A percentile compares a stretch with the other conserved stretches of the same genome.
These are phyloP conservation scores for Beroe forskalii DNA, from an alignment of 37 sponge, comb jelly and placozoan species.

Conservation along the genomic window DNA sequence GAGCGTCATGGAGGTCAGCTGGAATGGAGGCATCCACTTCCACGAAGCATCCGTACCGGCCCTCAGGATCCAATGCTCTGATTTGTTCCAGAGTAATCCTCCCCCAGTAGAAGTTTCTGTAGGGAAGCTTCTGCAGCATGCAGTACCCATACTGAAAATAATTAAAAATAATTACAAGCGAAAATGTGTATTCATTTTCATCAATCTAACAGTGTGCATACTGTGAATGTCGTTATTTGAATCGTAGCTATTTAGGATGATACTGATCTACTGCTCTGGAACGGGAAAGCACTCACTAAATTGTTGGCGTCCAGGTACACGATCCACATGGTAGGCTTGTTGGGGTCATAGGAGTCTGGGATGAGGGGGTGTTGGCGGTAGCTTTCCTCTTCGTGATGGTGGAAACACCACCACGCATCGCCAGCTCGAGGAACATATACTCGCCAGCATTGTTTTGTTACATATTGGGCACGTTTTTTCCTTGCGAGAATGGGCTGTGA, in stretches of 20 bases:
- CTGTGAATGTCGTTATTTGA: too few species aligned
- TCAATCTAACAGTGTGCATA: too few species aligned
- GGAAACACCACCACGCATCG: not conserved
- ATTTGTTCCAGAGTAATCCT: not conserved
- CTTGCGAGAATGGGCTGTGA: too few species aligned
- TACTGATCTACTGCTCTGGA: too few species aligned
- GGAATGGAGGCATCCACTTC: not conserved
- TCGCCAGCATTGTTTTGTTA: too few species aligned
- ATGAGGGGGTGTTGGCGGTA: not conserved
- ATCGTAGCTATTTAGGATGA: too few species aligned
- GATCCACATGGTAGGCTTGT: not conserved
- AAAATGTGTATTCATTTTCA: too few species aligned
- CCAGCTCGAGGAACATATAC: constrained; percentile 18
- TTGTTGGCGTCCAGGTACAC: constrained; percentile 2
- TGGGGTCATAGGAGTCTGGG: not conserved
- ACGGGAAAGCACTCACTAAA: too few species aligned
- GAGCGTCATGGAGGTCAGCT: not conserved
- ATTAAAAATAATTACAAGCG: too few species aligned
- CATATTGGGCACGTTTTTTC: too few species aligned
- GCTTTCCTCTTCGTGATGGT: not conserved
- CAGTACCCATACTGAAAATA: constrained; percentile 36
- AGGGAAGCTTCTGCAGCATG: not conserved
- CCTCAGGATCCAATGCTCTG: not conserved
- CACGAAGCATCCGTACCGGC: not conserved
- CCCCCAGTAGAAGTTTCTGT: not conserved